These are phyloP conservation scores for Clarias batrachus DNA, from an alignment of 2,113 vertebrate species.

Conservation along the genomic window DNA sequence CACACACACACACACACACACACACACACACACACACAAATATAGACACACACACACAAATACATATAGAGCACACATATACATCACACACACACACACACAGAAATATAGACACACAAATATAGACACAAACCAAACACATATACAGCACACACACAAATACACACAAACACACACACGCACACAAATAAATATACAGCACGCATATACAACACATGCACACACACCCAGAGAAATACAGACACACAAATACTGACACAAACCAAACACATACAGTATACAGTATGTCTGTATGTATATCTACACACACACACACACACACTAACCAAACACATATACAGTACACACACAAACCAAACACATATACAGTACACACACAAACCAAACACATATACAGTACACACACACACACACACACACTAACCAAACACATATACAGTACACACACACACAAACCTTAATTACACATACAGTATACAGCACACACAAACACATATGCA, in stretches of 20 bases:
- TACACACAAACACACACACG: no score
- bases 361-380: conserved; percentile 25
- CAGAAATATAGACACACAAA: background rate
- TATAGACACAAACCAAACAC: background rate
- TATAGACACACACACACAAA: background rate
- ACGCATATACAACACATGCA: no score
- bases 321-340: no score
- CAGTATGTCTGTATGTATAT: no score
- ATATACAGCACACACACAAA: no score
- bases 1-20: conserved; percentile 45
- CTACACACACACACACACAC: conserved; percentile 15
- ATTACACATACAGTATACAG: no score
- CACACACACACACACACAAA: conserved; percentile 34
- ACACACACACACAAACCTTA: no score
- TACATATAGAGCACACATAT: no score
- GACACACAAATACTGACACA: conserved; percentile 23
- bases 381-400: conserved; percentile 40
- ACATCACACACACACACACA: background rate
- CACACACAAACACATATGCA: no score
- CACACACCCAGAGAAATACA: no score
- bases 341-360: no score
- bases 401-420: conserved; percentile 38
- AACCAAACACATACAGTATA: background rate
- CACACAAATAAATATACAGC: no score
- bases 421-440: background rate